These are phyloP conservation scores for Danaus plexippus DNA, from an alignment of 1,140 invertebrate species.

Conservation along the genomic window DNA sequence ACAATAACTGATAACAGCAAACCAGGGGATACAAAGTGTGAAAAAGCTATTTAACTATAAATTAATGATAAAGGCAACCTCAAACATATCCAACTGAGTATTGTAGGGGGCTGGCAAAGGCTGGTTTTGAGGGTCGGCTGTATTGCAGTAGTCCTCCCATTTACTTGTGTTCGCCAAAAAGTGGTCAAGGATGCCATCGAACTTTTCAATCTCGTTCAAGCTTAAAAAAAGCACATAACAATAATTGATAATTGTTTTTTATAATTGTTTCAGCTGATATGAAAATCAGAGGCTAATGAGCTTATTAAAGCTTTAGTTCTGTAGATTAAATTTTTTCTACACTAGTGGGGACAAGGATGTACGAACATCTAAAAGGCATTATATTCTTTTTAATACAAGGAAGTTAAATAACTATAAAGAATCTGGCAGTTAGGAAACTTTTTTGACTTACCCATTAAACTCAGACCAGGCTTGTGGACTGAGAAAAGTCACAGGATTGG, in stretches of 20 bases:
- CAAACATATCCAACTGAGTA: slow-evolving; percentile 77
- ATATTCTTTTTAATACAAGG: too few relatives aligned
- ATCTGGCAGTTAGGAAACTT: too few relatives aligned
- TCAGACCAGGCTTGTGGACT: slow-evolving; percentile 86
- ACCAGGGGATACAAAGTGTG: not conserved
- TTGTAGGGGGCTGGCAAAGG: slow-evolving; percentile 80
- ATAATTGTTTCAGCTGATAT: too few relatives aligned
- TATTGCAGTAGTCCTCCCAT: slow-evolving; percentile 87
- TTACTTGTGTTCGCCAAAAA: slow-evolving; percentile 71
- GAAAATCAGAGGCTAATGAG: too few relatives aligned
- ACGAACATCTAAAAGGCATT: too few relatives aligned
- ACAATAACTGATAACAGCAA: slow-evolving; percentile 5
- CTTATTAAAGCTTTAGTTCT: too few relatives aligned
- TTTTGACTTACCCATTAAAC: slow-evolving; percentile 51
- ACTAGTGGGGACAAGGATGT: too few relatives aligned
- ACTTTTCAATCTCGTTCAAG: slow-evolving; percentile 64
- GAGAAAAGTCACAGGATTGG: slow-evolving; percentile 53
- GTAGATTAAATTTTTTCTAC: too few relatives aligned
- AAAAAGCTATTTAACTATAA: slow-evolving; percentile 1
- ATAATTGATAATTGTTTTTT: not conserved
- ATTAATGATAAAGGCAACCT: slow-evolving; percentile 65
- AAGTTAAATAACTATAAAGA: too few relatives aligned
- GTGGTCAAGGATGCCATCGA: slow-evolving; percentile 75
- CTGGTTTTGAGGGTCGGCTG: slow-evolving; percentile 77
- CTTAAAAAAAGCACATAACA: slow-evolving; percentile 28